Conservation (phyloP, 2,888 invertebrate species). For the Acrobasis consociella region DNA sequence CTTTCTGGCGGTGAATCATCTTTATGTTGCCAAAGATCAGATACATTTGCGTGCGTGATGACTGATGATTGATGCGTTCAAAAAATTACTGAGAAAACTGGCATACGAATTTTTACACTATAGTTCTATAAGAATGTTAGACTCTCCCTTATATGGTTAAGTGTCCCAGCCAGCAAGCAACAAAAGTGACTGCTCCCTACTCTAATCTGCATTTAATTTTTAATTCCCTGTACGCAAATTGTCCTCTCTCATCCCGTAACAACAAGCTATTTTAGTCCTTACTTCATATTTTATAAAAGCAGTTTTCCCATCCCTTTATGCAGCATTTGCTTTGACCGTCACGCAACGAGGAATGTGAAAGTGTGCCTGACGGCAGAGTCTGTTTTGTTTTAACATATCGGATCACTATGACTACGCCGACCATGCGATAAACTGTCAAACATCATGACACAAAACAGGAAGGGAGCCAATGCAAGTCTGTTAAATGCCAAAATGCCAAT, state of each 20-base stretch:
- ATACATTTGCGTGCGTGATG: not conserved
- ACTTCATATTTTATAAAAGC: conserved; percentile 26
- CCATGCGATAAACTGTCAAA: conserved; percentile 18
- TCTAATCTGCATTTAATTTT: conserved; percentile 14
- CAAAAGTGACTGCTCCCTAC: not conserved
- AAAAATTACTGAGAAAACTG: not conserved
- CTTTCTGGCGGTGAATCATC: conserved; percentile 4
- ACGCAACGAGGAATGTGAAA: conserved; percentile 66
- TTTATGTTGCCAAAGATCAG: conserved; percentile 6
- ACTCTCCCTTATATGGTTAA: not conserved
- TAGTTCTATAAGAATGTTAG: not conserved
- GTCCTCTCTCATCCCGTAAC: conserved; percentile 2
- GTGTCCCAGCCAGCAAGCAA: not conserved
- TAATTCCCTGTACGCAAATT: conserved; percentile 4
- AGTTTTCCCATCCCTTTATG: conserved; percentile 32
- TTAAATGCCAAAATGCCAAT: conserved; percentile 20
- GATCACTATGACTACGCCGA: conserved; percentile 20
- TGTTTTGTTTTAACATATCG: conserved; percentile 40
- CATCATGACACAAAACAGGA: conserved; percentile 12
- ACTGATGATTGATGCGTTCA: not conserved
- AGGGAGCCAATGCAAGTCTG: conserved; percentile 2
- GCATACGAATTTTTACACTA: too few relatives aligned
- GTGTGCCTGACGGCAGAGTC: conserved; percentile 41
- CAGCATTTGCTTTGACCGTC: conserved; percentile 46
- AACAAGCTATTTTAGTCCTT: conserved; percentile 19